These are phyloP conservation scores for Mercenaria mercenaria DNA, from an alignment of 1,140 invertebrate genomes.

Conservation along the genomic window DNA sequence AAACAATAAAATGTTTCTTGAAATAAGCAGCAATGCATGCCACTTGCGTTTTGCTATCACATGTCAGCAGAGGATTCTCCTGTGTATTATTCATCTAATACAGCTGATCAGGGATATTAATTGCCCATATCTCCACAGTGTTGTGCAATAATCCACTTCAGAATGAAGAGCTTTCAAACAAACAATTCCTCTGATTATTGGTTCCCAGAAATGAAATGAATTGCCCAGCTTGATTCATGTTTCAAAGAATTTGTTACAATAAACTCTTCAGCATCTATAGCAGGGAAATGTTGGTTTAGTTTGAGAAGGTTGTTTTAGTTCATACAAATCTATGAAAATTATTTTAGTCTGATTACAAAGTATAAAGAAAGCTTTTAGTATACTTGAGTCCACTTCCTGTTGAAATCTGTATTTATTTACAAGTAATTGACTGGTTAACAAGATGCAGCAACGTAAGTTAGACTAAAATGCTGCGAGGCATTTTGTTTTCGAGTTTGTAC, in stretches of 20 bases:
- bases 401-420: too few relatives aligned
- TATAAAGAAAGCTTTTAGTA: too few relatives aligned
- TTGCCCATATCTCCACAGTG: neutral
- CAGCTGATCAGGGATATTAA: neutral
- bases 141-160: neutral
- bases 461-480: too few relatives aligned
- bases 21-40: neutral
- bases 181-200: neutral
- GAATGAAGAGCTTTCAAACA: neutral
- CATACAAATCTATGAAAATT: too few relatives aligned
- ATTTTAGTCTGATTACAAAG: too few relatives aligned
- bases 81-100: neutral
- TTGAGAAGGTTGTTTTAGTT: too few relatives aligned
- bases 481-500: too few relatives aligned
- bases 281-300: too few relatives aligned
- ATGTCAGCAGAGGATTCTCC: neutral
- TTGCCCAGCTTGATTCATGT: neutral
- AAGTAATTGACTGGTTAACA: too few relatives aligned
- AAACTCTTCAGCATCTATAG: too few relatives aligned
- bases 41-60: neutral
- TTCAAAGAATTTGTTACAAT: neutral
- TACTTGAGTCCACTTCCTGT: too few relatives aligned
- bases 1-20: neutral
- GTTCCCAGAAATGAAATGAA: neutral
- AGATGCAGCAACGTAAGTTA: too few relatives aligned